Evolutionary conservation across 2,888 invertebrate species (phyloP).

Genomic region (Tuberolachnus salignus): DNA sequence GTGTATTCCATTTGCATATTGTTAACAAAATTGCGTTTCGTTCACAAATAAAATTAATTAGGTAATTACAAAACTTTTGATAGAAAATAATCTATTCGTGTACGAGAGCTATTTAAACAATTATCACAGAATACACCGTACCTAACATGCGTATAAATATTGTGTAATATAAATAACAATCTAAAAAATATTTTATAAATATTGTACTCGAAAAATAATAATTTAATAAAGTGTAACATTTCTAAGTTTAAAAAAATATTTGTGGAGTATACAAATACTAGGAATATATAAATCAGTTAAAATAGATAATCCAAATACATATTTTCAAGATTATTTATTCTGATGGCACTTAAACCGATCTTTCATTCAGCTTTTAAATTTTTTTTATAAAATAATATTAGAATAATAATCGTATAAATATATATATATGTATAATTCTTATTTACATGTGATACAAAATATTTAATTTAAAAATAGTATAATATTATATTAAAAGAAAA

Average conservation of each 20-base stretch:
- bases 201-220: constrained; percentile 1
- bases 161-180: constrained; percentile 29
- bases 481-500: background rate
- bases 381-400: constrained; percentile 13
- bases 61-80: background rate
- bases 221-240: constrained; percentile 11
- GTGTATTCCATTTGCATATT: background rate
- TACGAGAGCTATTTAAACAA: background rate
- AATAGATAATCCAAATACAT: background rate
- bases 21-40: background rate
- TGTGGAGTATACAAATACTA: background rate
- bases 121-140: background rate
- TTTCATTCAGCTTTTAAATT: background rate
- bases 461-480: background rate
- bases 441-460: background rate
- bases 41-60: constrained; percentile 9
- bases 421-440: background rate
- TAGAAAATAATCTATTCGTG: background rate
- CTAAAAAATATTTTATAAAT: constrained; percentile 1
- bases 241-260: constrained; percentile 5
- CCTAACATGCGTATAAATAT: constrained; percentile 11
- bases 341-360: constrained; percentile 34
- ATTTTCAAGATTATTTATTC: background rate
- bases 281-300: background rate
- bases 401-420: background rate